Conservation (phyloP, 2,797 vertebrate genomes). For the Esox lucius region DNA sequence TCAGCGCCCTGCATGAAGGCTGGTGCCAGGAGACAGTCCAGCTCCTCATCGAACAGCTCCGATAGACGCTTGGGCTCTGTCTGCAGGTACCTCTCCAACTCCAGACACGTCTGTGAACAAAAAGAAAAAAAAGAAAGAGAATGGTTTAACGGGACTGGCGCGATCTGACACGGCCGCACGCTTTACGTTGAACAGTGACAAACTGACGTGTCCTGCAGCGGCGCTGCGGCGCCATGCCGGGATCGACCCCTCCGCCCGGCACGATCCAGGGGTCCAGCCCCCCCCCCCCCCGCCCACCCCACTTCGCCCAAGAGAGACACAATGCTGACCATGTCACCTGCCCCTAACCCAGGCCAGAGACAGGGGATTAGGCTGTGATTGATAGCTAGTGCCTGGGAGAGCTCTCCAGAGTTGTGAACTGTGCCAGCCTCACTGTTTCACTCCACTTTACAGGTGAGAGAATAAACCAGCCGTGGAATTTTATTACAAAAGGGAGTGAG, state of each 20-base stretch:
- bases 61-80: constrained; percentile 90
- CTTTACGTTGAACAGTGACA: too few species aligned
- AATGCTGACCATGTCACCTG: constrained; percentile 65
- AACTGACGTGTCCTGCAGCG: not conserved
- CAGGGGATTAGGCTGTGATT: constrained; percentile 63
- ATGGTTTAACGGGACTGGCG: too few species aligned
- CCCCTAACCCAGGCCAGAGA: constrained; percentile 27
- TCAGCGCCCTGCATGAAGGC: constrained; percentile 81
- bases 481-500: constrained; percentile 32
- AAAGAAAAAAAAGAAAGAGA: constrained; percentile 6
- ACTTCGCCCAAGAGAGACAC: constrained; percentile 13
- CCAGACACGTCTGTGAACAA: constrained; percentile 86
- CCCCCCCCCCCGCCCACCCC: too few species aligned
- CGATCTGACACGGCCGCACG: too few species aligned
- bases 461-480: constrained; percentile 66
- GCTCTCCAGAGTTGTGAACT: constrained; percentile 65
- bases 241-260: not conserved
- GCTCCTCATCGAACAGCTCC: constrained; percentile 87
- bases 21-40: constrained; percentile 86
- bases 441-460: constrained; percentile 43
- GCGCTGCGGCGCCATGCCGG: not conserved
- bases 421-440: constrained; percentile 59
- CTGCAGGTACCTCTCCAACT: constrained; percentile 92
- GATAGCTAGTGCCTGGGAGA: constrained; percentile 62
- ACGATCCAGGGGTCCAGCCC: not conserved